A percentile compares a stretch with the other conserved stretches of the same genome.
phyloP scores from a whole-genome alignment of 2,888 invertebrate species.

The Steinernema hermaphroditum region DNA sequence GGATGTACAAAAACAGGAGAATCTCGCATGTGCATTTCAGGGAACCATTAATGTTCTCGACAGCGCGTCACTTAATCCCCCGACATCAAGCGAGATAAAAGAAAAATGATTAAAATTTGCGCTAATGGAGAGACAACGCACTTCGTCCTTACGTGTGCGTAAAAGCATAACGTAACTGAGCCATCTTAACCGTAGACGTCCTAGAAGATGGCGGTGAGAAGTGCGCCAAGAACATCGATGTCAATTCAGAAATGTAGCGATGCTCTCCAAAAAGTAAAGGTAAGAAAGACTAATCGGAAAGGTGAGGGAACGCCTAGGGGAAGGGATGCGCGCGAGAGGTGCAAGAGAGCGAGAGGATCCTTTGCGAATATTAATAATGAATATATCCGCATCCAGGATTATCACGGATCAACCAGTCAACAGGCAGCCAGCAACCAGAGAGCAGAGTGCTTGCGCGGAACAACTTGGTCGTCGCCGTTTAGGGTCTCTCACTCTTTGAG shows the following conservation, averaged over 20 bases:
- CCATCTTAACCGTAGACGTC: background rate
- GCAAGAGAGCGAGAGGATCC: constrained; percentile 8
- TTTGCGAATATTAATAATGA: constrained; percentile 28
- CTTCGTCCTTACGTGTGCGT: background rate
- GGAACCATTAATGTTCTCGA: too few species aligned
- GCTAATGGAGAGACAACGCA: background rate
- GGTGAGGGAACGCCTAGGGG: background rate
- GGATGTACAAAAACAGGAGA: too few species aligned
- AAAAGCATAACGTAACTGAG: background rate
- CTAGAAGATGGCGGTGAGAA: background rate
- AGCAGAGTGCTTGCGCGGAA: constrained; percentile 24
- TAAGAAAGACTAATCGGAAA: background rate
- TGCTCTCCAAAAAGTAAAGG: background rate
- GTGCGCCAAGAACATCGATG: background rate
- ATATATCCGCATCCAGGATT: constrained; percentile 24
- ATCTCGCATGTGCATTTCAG: too few species aligned
- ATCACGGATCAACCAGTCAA: constrained; percentile 12
- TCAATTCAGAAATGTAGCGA: too few species aligned
- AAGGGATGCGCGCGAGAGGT: constrained; percentile 19
- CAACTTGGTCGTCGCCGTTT: constrained; percentile 22
- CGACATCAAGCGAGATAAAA: constrained; percentile 7
- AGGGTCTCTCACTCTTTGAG: constrained; percentile 16
- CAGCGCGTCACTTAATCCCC: too few species aligned
- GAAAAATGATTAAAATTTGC: background rate
- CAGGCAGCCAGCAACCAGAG: constrained; percentile 25